A percentile compares a stretch with the other conserved stretches of the same genome.
Conservation (phyloP, 2,113 vertebrate species). For the Aramus guarauna region DNA sequence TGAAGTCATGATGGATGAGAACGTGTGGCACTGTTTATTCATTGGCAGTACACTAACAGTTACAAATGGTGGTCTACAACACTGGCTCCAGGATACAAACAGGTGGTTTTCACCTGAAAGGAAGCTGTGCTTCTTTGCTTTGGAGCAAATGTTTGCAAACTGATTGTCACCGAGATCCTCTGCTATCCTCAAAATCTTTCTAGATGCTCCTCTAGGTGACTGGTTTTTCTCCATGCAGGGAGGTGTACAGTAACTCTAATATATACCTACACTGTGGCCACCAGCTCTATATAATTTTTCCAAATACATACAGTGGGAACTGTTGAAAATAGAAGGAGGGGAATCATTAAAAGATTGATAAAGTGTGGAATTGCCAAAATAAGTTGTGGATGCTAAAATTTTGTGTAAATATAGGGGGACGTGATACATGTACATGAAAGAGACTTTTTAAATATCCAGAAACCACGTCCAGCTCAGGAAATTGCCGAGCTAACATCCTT, state of each 20-base stretch:
- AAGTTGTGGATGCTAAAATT: background rate
- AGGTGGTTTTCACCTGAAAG: background rate
- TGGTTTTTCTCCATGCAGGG: background rate
- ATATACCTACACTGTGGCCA: background rate
- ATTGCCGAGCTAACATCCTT: background rate
- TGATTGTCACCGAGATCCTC: background rate
- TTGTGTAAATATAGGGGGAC: background rate
- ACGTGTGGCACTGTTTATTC: background rate
- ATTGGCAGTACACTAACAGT: background rate
- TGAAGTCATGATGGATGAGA: background rate
- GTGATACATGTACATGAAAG: background rate
- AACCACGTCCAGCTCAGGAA: background rate
- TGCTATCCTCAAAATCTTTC: background rate
- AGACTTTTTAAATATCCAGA: background rate
- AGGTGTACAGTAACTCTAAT: background rate
- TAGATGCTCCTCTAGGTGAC: background rate
- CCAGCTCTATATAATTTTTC: background rate
- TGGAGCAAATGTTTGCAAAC: background rate
- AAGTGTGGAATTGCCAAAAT: background rate
- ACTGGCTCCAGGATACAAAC: background rate
- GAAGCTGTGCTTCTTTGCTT: background rate
- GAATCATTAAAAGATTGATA: background rate
- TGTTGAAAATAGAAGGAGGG: background rate
- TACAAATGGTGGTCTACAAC: background rate
- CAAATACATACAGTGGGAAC: background rate